phyloP scores from a whole-genome alignment of 2,888 invertebrate genomes.

The Pteria penguin region DNA sequence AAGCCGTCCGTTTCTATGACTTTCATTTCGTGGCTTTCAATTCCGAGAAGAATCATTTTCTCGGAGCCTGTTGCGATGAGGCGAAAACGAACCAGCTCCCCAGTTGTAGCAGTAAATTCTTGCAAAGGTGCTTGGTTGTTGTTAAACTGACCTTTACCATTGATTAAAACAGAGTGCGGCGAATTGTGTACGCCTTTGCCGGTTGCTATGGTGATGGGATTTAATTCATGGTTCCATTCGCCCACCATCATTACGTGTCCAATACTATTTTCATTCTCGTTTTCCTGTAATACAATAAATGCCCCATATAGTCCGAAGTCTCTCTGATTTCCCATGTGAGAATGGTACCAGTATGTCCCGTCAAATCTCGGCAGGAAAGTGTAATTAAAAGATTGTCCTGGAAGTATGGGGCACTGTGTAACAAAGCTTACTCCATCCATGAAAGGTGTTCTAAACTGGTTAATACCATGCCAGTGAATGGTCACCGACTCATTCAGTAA shows the following conservation, averaged over 20 bases:
- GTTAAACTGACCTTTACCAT: conserved; percentile 7
- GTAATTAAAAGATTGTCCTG: conserved; percentile 2
- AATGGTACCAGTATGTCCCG: conserved; percentile 17
- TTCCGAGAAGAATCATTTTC: background rate
- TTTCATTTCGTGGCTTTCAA: background rate
- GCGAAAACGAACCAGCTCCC: conserved; percentile 1
- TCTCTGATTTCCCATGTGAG: conserved; percentile 11
- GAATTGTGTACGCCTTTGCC: background rate
- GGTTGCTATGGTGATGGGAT: background rate
- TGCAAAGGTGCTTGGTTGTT: conserved; percentile 3
- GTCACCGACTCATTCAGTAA: conserved; percentile 52
- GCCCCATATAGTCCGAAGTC: conserved; percentile 8
- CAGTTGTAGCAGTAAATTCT: background rate
- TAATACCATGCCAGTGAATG: conserved; percentile 69
- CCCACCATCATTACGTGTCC: background rate
- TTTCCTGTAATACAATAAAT: background rate
- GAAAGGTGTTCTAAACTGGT: conserved; percentile 53
- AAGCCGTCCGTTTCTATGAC: conserved; percentile 24
- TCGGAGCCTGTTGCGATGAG: conserved; percentile 4
- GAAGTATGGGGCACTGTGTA: conserved; percentile 6
- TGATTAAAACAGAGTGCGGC: conserved; percentile 7
- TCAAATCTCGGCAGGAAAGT: conserved; percentile 2
- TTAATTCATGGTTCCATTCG: conserved; percentile 12
- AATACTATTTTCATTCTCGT: background rate
- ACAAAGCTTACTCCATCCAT: conserved; percentile 63